These are phyloP conservation scores for Pseudochromis fuscus DNA, from an alignment of 2,797 vertebrate genomes.

Conservation along the genomic window DNA sequence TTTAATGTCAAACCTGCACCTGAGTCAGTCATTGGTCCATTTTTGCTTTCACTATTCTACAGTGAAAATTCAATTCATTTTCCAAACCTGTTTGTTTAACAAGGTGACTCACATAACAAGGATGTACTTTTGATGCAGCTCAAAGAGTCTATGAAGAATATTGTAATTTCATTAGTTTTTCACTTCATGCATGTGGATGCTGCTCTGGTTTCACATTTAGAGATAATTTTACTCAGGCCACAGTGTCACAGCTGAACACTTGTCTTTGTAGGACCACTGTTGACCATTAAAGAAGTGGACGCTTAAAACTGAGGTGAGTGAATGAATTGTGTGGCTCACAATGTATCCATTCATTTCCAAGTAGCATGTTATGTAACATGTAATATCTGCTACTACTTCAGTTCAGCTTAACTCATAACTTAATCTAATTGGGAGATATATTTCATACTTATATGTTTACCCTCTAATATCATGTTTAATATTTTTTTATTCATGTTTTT, in stretches of 20 bases:
- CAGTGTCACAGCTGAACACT: not conserved
- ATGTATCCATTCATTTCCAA: not conserved
- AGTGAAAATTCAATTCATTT: no score
- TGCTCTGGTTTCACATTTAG: no score
- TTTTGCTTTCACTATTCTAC: no score
- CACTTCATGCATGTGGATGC: no score
- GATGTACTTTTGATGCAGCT: not conserved
- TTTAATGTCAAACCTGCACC: not conserved
- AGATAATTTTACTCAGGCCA: not conserved
- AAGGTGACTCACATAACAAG: no score
- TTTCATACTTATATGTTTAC: no score
- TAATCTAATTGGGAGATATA: not conserved
- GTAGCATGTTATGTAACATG: not conserved
- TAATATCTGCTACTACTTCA: no score
- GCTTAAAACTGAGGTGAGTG: slow-evolving; percentile 44
- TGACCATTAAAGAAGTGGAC: not conserved
- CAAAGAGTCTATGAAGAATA: no score
- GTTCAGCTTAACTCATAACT: no score
- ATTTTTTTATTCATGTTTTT: slow-evolving; percentile 12
- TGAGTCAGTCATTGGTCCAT: not conserved
- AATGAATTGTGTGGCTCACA: not conserved
- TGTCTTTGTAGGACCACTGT: slow-evolving; percentile 27
- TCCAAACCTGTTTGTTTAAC: no score
- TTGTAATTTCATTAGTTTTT: no score
- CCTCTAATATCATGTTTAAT: no score